Evolutionary conservation across 2,797 vertebrate species (phyloP).

Genomic region (Xiphophorus birchmanni): DNA sequence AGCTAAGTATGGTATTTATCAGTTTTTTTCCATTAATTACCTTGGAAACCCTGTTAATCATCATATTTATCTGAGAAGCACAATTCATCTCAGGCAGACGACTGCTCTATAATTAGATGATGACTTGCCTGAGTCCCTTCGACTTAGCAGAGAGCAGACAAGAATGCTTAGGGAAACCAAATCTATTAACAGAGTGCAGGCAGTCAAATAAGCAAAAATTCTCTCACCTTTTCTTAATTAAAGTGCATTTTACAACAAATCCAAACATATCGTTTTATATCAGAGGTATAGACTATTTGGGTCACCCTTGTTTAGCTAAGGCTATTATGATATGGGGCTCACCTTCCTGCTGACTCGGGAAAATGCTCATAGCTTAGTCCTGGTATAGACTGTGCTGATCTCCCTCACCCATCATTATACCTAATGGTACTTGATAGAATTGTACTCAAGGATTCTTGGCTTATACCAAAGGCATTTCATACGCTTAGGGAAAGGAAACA

Average conservation of each 20-base stretch:
- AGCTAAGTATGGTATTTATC: not conserved
- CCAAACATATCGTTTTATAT: constrained; percentile 16
- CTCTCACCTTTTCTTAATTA: not conserved
- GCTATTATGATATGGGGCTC: constrained; percentile 76
- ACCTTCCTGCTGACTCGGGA: constrained; percentile 74
- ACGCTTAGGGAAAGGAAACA: constrained; percentile 54
- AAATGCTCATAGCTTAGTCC: constrained; percentile 70
- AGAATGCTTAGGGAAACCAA: constrained; percentile 39
- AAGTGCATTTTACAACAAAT: constrained; percentile 11
- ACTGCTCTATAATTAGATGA: constrained; percentile 58
- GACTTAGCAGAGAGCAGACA: constrained; percentile 32
- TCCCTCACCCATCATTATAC: constrained; percentile 63
- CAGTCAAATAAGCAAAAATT: constrained; percentile 7
- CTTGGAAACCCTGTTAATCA: constrained; percentile 39
- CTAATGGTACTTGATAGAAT: constrained; percentile 67
- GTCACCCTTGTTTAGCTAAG: constrained; percentile 72
- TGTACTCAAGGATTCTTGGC: constrained; percentile 50
- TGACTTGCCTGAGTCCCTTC: constrained; percentile 43
- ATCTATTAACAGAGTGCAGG: constrained; percentile 20
- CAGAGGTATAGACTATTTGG: constrained; percentile 49
- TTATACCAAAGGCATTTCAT: constrained; percentile 65
- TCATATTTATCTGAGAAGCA: constrained; percentile 47
- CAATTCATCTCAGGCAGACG: constrained; percentile 44
- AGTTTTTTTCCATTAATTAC: constrained; percentile 9
- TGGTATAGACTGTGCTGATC: constrained; percentile 61